Percentiles rank a stretch among this genome's conserved stretches.
Evolutionary conservation across 2,113 vertebrate species (phyloP).

Genomic region (Embiotoca jacksoni): DNA sequence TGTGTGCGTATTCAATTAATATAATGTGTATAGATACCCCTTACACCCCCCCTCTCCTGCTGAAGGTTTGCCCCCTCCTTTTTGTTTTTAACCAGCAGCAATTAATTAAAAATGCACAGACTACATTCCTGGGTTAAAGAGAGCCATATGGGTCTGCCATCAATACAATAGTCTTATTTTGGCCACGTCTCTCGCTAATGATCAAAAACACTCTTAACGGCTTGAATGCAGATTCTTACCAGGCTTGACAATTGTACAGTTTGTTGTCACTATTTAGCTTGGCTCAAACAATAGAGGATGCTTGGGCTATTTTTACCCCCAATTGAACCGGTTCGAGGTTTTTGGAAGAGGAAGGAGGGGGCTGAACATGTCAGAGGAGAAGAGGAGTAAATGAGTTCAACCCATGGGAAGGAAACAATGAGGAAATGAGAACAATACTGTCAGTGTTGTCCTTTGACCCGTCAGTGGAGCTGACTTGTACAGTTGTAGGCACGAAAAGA

Average conservation of each 20-base stretch:
- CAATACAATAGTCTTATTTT: slow-evolving; percentile 48
- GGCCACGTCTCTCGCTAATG: slow-evolving; percentile 48
- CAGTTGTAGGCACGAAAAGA: not conserved
- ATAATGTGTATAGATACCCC: slow-evolving; percentile 33
- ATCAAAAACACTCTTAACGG: slow-evolving; percentile 38
- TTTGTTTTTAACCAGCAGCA: slow-evolving; percentile 57
- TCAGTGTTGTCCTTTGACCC: slow-evolving; percentile 25
- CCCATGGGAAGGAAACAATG: slow-evolving; percentile 25
- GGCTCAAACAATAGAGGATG: slow-evolving; percentile 42
- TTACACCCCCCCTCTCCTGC: slow-evolving; percentile 26
- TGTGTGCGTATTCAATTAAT: slow-evolving; percentile 22
- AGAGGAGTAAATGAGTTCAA: slow-evolving; percentile 8
- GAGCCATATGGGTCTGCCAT: slow-evolving; percentile 46
- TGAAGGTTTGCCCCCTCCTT: slow-evolving; percentile 21
- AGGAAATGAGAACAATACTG: slow-evolving; percentile 44
- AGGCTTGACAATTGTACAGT: slow-evolving; percentile 35
- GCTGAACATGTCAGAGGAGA: slow-evolving; percentile 7
- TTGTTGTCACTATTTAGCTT: slow-evolving; percentile 28
- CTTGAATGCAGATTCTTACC: slow-evolving; percentile 54
- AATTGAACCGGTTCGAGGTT: slow-evolving; percentile 40
- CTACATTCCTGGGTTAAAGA: slow-evolving; percentile 49
- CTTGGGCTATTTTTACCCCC: slow-evolving; percentile 43
- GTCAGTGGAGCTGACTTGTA: not conserved
- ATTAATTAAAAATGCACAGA: slow-evolving; percentile 54
- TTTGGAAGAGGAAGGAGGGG: slow-evolving; percentile 11